Conservation (phyloP, 2,888 invertebrate genomes). For the Cataglyphis altisquamis region DNA sequence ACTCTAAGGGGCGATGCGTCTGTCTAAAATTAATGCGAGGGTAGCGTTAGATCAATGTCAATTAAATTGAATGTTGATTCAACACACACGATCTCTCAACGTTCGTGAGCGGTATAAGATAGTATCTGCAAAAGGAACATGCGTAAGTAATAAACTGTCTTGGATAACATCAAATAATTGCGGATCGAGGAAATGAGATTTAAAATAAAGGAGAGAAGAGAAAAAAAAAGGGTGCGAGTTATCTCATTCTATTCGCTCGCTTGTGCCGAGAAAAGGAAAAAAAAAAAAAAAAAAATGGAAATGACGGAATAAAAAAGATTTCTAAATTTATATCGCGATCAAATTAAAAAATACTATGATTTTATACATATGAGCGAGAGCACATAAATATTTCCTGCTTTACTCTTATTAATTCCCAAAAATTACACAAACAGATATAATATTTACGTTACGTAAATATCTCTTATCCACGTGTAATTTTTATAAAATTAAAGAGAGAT, state of each 20-base stretch:
- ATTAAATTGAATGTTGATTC: slow-evolving; percentile 60
- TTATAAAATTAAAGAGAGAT: not conserved
- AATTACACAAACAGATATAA: not conserved
- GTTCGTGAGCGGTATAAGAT: not conserved
- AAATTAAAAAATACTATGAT: not conserved
- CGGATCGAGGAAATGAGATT: slow-evolving; percentile 51
- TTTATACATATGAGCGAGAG: not conserved
- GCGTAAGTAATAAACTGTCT: not conserved
- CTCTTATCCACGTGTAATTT: not conserved
- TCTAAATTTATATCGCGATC: not conserved
- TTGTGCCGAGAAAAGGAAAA: not conserved
- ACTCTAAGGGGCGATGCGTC: slow-evolving; percentile 62
- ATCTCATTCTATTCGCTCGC: not conserved
- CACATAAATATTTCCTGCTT: slow-evolving; percentile 1
- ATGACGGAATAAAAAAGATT: not conserved
- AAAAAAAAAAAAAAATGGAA: not conserved
- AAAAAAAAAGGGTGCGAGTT: slow-evolving; percentile 52
- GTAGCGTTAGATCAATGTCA: slow-evolving; percentile 70
- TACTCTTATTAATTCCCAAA: not conserved
- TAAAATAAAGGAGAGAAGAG: slow-evolving; percentile 51
- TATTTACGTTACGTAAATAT: not conserved
- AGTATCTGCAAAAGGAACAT: not conserved
- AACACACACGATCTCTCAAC: slow-evolving; percentile 5
- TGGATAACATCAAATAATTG: slow-evolving; percentile 9
- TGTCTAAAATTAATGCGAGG: slow-evolving; percentile 74